Evolutionary conservation across 2,797 vertebrate genomes (phyloP).

Genomic region (Columba guinea): DNA sequence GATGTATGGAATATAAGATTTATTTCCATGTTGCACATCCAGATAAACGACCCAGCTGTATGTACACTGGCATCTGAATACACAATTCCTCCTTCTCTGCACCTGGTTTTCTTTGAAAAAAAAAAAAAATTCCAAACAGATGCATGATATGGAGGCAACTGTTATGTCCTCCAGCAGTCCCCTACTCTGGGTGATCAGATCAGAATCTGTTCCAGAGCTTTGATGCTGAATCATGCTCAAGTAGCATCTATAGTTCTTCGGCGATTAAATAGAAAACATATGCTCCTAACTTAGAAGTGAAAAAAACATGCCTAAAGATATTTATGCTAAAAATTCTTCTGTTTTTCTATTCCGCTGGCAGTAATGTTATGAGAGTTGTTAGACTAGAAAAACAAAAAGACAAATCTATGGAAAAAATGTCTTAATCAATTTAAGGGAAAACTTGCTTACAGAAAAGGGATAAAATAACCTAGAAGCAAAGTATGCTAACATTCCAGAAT

Average conservation of each 20-base stretch:
- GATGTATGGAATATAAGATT: not conserved
- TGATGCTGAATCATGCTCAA: not conserved
- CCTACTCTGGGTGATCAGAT: not conserved
- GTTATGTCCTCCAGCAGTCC: not conserved
- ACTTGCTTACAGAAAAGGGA: not conserved
- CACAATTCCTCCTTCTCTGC: not conserved
- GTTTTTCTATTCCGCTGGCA: not conserved
- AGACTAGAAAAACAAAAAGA: not conserved
- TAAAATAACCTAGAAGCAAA: not conserved
- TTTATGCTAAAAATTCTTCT: not conserved
- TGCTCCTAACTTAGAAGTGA: not conserved
- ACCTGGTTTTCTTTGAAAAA: not conserved
- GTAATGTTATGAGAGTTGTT: not conserved
- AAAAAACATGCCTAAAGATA: not conserved
- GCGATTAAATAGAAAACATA: not conserved
- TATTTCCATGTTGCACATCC: not conserved
- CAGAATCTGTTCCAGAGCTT: not conserved
- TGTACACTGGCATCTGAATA: not conserved
- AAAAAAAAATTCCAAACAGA: not conserved
- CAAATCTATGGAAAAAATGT: not conserved
- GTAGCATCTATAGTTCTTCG: not conserved
- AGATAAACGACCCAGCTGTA: accelerated
- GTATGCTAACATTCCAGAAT: not conserved
- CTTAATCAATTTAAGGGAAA: not conserved
- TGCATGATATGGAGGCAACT: not conserved